Conservation (phyloP, 1,140 invertebrate species). For the Euura saliciscinereae region DNA sequence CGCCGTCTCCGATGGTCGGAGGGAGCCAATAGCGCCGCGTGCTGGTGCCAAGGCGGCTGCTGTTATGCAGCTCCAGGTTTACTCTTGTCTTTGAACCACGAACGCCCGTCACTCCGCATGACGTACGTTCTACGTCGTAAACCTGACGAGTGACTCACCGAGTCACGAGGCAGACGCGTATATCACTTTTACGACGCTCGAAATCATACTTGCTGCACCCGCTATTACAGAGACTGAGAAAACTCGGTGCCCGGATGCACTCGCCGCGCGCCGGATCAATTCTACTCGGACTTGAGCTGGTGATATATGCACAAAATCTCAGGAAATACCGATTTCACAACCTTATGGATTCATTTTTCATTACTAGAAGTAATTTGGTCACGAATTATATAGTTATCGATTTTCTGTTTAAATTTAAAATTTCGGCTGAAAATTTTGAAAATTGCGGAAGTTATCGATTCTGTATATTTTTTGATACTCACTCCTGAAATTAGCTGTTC, state of each 20-base stretch:
- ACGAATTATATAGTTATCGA: too few relatives aligned
- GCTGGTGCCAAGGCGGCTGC: conserved; percentile 13
- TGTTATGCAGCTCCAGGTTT: background rate
- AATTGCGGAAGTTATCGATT: background rate
- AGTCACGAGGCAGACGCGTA: conserved; percentile 38
- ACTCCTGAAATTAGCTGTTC: too few relatives aligned
- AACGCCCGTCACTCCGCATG: conserved; percentile 32
- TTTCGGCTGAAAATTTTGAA: background rate
- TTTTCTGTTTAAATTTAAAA: too few relatives aligned
- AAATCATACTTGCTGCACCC: background rate
- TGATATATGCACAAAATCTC: too few relatives aligned
- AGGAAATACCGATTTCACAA: too few relatives aligned
- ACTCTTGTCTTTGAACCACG: conserved; percentile 43
- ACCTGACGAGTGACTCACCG: conserved; percentile 51
- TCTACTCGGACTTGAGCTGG: too few relatives aligned
- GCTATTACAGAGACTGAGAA: background rate
- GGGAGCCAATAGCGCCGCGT: background rate
- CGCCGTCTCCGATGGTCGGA: background rate
- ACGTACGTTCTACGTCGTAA: conserved; percentile 36
- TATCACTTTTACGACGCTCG: conserved; percentile 47
- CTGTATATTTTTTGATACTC: too few relatives aligned
- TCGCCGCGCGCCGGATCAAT: too few relatives aligned
- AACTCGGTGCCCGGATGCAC: too few relatives aligned
- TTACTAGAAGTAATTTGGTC: too few relatives aligned
- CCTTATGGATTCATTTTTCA: too few relatives aligned